Base-by-base conservation (phyloP, 2,888 invertebrate genomes). In the Portevinia maculata region DNA sequence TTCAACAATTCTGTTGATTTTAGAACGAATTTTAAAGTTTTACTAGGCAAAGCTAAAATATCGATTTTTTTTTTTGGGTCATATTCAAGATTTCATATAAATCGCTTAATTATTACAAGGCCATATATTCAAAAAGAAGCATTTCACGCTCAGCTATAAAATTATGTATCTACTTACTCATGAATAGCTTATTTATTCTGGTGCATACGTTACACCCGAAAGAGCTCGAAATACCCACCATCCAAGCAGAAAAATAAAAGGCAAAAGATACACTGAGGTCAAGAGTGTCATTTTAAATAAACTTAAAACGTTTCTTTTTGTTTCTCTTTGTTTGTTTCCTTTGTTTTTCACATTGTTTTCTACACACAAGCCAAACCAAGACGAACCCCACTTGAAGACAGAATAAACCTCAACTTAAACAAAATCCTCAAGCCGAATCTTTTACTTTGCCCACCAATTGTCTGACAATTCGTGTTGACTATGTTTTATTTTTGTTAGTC, bases 241-340 rank as follows among this genome's bases (percentile, higher is more conserved):
- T 64, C 39, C n/a, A 13, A 34, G 3, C 9, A 15, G 37, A 17
- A 28, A 39, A 11, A 19, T 2, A 9, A 39, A 67, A 34, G 8
- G 34, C 19, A 60, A 53, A 57, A 30, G 15, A 71, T 59, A 15
- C 52, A 9, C 55, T 57, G 62, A 60, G 75, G 70, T 75, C 81
- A 79, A 71, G 71, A 62, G 65, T 62, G 67, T 60, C 73, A 60
- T 67, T 79, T 46, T 55, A 32, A 48, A 41, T 70, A 44, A 44
- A 79, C 67, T 67, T 73, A 62, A 67, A 41, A 57, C 48, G 64
- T 50, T 64, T 60, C 46, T 60, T 37, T 60, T 44, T 7, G 11
- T 32, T 44, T 17, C 11, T 30, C 39, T 64, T 37, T 48, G 37
- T 39, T 62, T 34, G 19, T 13, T 48, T 76, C 39, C 41, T 62